These are phyloP conservation scores for Periophthalmus magnuspinnatus DNA, from an alignment of 2,797 vertebrate genomes.

Conservation along the genomic window DNA sequence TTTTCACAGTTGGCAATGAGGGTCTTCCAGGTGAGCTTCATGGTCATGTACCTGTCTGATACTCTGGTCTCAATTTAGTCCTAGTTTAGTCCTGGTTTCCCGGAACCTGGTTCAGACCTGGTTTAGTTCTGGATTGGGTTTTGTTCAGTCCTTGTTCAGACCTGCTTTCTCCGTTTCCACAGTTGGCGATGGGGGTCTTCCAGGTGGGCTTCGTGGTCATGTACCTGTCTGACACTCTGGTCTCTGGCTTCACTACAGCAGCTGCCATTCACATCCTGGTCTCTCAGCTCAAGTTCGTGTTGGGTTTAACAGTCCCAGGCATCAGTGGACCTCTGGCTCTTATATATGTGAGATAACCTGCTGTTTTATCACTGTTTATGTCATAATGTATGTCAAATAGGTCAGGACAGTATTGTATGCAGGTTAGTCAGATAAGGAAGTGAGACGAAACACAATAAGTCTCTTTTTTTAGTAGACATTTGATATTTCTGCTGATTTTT, in stretches of 20 bases:
- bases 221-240: slow-evolving; percentile 91
- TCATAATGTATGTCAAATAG: no score
- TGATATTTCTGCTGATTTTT: no score
- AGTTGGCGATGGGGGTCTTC: slow-evolving; percentile 87
- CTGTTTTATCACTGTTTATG: no score
- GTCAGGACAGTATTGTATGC: neutral
- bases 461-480: no score
- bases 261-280: slow-evolving; percentile 92
- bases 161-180: slow-evolving; percentile 31
- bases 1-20: slow-evolving; percentile 85
- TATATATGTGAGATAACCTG: slow-evolving; percentile 83
- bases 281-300: slow-evolving; percentile 94
- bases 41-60: slow-evolving; percentile 92
- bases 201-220: slow-evolving; percentile 90
- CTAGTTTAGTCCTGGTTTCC: no score
- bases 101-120: no score
- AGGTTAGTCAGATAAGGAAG: neutral
- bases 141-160: neutral
- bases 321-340: slow-evolving; percentile 82
- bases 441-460: neutral
- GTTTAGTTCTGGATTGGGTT: no score
- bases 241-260: slow-evolving; percentile 94
- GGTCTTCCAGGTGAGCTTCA: slow-evolving; percentile 86
- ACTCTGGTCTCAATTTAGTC: slow-evolving; percentile 93
- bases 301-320: slow-evolving; percentile 83